Base-by-base conservation (phyloP, 2,113 vertebrate species). In the Laticauda laticaudata region DNA sequence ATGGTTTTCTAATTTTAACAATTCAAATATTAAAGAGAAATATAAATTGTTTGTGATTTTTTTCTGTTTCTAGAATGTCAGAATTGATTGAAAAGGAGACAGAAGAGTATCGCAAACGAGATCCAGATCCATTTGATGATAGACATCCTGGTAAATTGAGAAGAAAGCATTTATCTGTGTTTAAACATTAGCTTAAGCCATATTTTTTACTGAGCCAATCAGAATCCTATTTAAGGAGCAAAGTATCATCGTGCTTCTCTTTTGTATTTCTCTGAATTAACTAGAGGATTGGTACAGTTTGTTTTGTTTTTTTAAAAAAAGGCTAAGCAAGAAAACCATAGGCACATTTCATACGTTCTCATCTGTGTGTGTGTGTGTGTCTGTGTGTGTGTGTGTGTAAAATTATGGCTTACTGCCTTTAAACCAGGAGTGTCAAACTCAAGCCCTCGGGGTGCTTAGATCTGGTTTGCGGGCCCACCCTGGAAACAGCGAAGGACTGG, bases 91-190 rank as follows among this genome's bases (percentile, higher is more conserved):
- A 99, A 96, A 98, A 99, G 90, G 99, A 99, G 97, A 99, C 99
- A 23, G 99, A 99, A 93, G 99, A 99, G 93, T 99, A 99, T 94
- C 99, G 99, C 95, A 99, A 99, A 96, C 99, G 98, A 0, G 99
- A 99, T 96, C 99, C 99, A 2, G 99, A 99, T 94, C 99, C 99
- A 0, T 99, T 99, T 97, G 99, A 99, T 98, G 99, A 99, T 96
- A 97, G 99, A 69, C 99, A 99, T 96, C 99, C 99, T 94, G 99
- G 99, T 99, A 96, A 97, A 97, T 54, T 55, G 26, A 92, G n/a
- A 26, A 39, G 26, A 14, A 55, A 2, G 1, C 5, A 1, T 92
- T 48, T 86, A 90, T 21, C 75, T 81, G 18, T 10, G 1, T 43
- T 81, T 39, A 81, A 39, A 39, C 34, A 81, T 21, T 34, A 81